These are phyloP conservation scores for Schrankia costaestrigalis DNA, from an alignment of 2,888 invertebrate species.

Conservation along the genomic window DNA sequence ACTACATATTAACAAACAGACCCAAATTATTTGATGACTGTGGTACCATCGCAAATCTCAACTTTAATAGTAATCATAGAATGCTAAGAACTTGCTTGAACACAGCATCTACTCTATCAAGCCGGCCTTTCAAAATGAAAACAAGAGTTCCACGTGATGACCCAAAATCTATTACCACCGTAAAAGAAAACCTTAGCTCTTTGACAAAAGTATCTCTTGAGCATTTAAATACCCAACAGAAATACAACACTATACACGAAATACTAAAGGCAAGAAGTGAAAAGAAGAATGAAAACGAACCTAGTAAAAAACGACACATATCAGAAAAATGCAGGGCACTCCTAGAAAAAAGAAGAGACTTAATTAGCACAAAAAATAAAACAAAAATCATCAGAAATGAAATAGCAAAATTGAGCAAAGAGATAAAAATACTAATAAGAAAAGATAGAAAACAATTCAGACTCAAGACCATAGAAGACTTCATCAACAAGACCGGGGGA, in stretches of 20 bases:
- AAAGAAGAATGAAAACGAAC: neutral
- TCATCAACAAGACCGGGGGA: no score
- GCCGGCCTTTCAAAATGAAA: neutral
- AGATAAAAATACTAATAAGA: no score
- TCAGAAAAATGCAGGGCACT: neutral
- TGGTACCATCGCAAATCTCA: conserved; percentile 9
- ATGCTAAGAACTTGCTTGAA: conserved; percentile 3
- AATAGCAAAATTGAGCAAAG: neutral
- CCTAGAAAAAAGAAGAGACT: neutral
- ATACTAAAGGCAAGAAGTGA: neutral
- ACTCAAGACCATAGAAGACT: no score
- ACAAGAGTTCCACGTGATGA: neutral
- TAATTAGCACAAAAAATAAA: neutral
- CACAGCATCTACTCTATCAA: neutral
- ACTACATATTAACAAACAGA: conserved; percentile 16
- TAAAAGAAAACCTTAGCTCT: neutral
- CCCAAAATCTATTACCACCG: neutral
- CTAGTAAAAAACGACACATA: neutral
- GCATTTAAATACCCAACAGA: neutral
- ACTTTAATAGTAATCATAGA: conserved; percentile 24
- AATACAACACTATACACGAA: neutral
- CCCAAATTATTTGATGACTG: conserved; percentile 8
- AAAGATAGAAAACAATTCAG: no score
- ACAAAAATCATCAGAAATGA: neutral
- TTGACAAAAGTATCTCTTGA: neutral